phyloP scores from a whole-genome alignment of 2,888 invertebrate species.

The Stictocephala bisonia region DNA sequence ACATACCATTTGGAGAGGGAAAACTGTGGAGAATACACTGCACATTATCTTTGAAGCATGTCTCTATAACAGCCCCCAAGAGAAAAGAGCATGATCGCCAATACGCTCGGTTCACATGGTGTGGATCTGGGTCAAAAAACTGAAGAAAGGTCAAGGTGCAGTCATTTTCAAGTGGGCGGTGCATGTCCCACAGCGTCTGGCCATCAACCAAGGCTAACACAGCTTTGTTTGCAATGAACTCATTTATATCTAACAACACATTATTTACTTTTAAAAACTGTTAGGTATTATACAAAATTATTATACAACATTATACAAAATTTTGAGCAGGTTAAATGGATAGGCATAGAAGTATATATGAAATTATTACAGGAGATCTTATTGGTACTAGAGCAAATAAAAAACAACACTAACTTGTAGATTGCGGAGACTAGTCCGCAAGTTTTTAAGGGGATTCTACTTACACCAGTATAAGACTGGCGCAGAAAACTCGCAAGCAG shows the following conservation, averaged over 20 bases:
- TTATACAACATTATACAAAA: too few relatives aligned
- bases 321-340: background rate
- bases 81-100: slow-evolving; percentile 94
- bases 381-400: too few relatives aligned
- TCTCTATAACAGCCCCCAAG: slow-evolving; percentile 81
- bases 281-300: background rate
- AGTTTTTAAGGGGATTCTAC: too few relatives aligned
- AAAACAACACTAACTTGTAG: too few relatives aligned
- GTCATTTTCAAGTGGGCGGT: slow-evolving; percentile 77
- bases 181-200: slow-evolving; percentile 90
- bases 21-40: slow-evolving; percentile 88
- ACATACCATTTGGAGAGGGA: slow-evolving; percentile 85
- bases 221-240: slow-evolving; percentile 75
- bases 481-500: too few relatives aligned
- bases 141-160: slow-evolving; percentile 73
- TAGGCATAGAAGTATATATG: background rate
- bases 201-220: slow-evolving; percentile 86
- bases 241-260: slow-evolving; percentile 77
- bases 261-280: slow-evolving; percentile 29
- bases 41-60: slow-evolving; percentile 83
- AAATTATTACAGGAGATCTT: too few relatives aligned
- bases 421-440: too few relatives aligned
- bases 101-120: slow-evolving; percentile 81
- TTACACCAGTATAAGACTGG: too few relatives aligned
- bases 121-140: slow-evolving; percentile 71